Evolutionary conservation across 2,888 invertebrate genomes (phyloP), one percentile per base, ranked within the genome.

Genomic region (Troglohyphantes excavatus): DNA sequence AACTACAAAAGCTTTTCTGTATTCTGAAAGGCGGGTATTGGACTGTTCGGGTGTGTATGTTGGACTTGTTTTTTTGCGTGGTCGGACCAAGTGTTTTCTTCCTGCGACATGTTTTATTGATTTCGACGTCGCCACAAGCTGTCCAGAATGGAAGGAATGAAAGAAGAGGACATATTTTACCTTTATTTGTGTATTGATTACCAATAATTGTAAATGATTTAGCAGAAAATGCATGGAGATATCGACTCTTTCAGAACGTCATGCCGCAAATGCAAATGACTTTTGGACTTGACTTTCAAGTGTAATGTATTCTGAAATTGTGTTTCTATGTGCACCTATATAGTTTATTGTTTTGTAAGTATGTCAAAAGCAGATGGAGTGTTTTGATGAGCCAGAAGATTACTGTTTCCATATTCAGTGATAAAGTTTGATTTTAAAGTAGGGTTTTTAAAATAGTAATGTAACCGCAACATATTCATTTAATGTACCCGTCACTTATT

Each of bases 181-280:
- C 53, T 53, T 53, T n/a, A 53, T 53, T 53, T 53, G 53, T 13
- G 53, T 53, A 53, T 53, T 53, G 53, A 53, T 53, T 53, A 53
- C n/a, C 53, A n/a, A 53, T 53, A 53, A 53, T 53, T 53, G n/a
- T n/a, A 53, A 53, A 53, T 53, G 53, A 53, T 53, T 53, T 53
- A 13, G 53, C 53, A 13, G n/a, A n/a, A 53, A 17, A 9, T n/a
- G 53, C n/a, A 53, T n/a, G 5, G 13, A n/a, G 53, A 13, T 5
- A 5, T 53, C 53, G 17, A 53, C 53, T 53, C 53, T 53, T 53
- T 2, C 5, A 53, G n/a, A 53, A 17, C 39, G 53, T 17, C 53
- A 17, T 17, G 5, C 53, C 13, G 53, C 17, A 53, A 53, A 53
- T n/a, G 53, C 17, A 53, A 53, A n/a, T 53, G 53, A n/a, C 53